Evolutionary conservation across 2,113 vertebrate genomes (phyloP).

Genomic region (Rhinolophus sinicus): DNA sequence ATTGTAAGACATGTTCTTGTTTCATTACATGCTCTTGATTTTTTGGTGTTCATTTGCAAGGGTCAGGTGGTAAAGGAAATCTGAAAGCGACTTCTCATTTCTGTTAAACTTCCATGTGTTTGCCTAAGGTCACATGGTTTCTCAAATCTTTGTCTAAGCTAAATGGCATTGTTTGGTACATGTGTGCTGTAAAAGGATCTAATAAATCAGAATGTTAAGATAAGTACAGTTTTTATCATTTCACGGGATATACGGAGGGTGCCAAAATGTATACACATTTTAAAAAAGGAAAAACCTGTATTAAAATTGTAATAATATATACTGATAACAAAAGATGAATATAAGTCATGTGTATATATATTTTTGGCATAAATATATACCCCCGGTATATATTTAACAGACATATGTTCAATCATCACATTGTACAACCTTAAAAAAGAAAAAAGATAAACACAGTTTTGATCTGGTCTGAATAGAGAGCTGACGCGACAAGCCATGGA

Average conservation of each 20-base stretch:
- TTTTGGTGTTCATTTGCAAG: not conserved
- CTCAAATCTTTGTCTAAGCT: constrained; percentile 48
- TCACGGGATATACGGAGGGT: not conserved
- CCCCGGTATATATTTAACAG: no score
- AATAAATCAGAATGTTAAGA: constrained; percentile 51
- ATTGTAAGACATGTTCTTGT: not conserved
- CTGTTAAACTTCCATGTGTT: not conserved
- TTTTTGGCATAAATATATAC: no score
- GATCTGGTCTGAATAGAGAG: constrained; percentile 51
- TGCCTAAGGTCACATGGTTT: constrained; percentile 6
- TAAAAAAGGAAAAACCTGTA: no score
- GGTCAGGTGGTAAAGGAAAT: not conserved
- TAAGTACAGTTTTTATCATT: constrained; percentile 51
- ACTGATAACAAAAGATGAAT: no score
- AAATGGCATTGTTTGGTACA: constrained; percentile 44
- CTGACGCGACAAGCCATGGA: constrained; percentile 10
- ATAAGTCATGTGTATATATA: no score
- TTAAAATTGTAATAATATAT: no score
- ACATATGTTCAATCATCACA: not conserved
- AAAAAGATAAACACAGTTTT: constrained; percentile 56
- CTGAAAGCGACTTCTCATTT: not conserved
- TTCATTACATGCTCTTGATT: not conserved
- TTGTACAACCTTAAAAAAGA: not conserved
- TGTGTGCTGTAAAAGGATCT: constrained; percentile 20
- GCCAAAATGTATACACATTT: not conserved